Conservation (phyloP, 1,140 invertebrate genomes). For the Drosophila kanapiae region DNA sequence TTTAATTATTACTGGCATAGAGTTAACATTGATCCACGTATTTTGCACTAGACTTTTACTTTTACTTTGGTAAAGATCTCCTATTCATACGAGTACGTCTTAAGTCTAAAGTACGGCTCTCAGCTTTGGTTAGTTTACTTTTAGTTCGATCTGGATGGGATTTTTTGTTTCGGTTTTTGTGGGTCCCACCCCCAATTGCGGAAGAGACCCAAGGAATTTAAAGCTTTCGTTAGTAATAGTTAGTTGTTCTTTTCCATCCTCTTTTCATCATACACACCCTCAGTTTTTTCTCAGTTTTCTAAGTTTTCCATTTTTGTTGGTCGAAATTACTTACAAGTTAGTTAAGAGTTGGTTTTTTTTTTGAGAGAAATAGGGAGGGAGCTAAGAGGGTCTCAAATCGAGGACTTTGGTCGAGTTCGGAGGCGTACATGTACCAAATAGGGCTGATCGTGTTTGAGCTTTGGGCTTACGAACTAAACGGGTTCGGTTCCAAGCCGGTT, state of each 20-base stretch:
- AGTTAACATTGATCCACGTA: constrained; percentile 66
- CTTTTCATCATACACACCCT: too few species aligned
- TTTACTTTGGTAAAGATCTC: constrained; percentile 42
- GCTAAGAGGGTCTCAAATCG: neutral
- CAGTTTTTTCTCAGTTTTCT: constrained; percentile 14
- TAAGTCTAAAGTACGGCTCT: constrained; percentile 61
- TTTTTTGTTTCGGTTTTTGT: constrained; percentile 34
- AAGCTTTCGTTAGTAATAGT: constrained; percentile 78
- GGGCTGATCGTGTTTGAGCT: constrained; percentile 32
- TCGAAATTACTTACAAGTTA: constrained; percentile 39
- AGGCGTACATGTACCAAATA: neutral
- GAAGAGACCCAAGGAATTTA: constrained; percentile 54
- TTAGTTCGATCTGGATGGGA: constrained; percentile 62
- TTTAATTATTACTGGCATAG: constrained; percentile 13
- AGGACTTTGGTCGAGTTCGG: constrained; percentile 18
- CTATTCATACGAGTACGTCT: constrained; percentile 10
- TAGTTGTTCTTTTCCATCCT: constrained; percentile 37
- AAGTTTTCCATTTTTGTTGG: constrained; percentile 22
- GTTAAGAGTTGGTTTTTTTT: constrained; percentile 8
- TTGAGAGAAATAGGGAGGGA: neutral
- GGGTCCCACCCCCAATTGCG: neutral
- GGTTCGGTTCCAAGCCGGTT: neutral
- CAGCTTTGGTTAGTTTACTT: constrained; percentile 43
- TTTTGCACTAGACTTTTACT: constrained; percentile 55
- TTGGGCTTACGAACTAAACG: constrained; percentile 43